Conservation (phyloP, 2,888 invertebrate species). For the Dryadula phaetusa region DNA sequence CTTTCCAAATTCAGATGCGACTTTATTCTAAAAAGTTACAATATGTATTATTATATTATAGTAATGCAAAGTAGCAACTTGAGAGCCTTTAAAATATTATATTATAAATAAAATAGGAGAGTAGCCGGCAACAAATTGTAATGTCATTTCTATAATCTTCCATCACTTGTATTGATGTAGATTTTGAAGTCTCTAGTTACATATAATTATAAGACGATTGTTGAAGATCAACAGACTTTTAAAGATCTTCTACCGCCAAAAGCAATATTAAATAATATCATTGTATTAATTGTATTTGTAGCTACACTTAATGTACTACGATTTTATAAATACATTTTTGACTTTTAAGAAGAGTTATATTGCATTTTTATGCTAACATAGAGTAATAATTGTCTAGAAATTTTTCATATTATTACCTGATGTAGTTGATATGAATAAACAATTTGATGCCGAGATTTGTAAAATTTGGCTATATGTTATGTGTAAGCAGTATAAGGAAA, state of each 20-base stretch:
- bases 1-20: not conserved
- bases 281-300: slow-evolving; percentile 37
- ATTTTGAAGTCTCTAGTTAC: slow-evolving; percentile 40
- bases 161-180: slow-evolving; percentile 20
- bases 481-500: not conserved
- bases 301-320: slow-evolving; percentile 37
- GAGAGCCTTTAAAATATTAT: slow-evolving; percentile 72
- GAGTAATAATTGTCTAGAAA: slow-evolving; percentile 5
- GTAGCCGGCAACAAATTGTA: slow-evolving; percentile 64
- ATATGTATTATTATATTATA: slow-evolving; percentile 59
- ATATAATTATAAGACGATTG: slow-evolving; percentile 30
- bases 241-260: slow-evolving; percentile 66
- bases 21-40: slow-evolving; percentile 3
- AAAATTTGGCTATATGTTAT: not conserved
- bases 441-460: slow-evolving; percentile 5
- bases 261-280: slow-evolving; percentile 71
- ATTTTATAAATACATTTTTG: slow-evolving; percentile 39
- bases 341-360: slow-evolving; percentile 21
- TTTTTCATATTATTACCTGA: slow-evolving; percentile 5
- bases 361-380: slow-evolving; percentile 20
- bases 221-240: slow-evolving; percentile 42
- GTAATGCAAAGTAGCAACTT: slow-evolving; percentile 77
- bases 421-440: not conserved
- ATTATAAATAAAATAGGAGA: slow-evolving; percentile 59
- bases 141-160: slow-evolving; percentile 58